phyloP scores from a whole-genome alignment of 2,113 vertebrate genomes.

The Oncorhynchus gorbuscha region DNA sequence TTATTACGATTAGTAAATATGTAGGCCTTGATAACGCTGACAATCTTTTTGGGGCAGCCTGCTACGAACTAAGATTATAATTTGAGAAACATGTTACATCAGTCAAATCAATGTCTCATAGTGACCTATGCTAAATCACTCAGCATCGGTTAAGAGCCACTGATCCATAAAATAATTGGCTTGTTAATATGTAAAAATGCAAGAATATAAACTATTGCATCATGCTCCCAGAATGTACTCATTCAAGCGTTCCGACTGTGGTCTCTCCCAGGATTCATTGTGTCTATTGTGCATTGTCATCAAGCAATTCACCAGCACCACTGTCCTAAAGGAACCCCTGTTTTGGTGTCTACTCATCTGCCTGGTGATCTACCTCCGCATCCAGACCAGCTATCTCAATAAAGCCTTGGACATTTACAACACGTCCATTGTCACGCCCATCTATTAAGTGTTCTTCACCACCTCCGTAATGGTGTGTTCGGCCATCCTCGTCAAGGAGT shows the following conservation, averaged over 20 bases:
- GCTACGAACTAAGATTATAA: too few relatives aligned
- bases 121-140: background rate
- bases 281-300: slow-evolving; percentile 77
- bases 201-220: too few relatives aligned
- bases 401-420: slow-evolving; percentile 83
- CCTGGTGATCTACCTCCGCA: slow-evolving; percentile 76
- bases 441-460: slow-evolving; percentile 85
- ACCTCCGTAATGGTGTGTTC: slow-evolving; percentile 82
- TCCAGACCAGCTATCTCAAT: slow-evolving; percentile 85
- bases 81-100: too few relatives aligned
- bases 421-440: slow-evolving; percentile 78
- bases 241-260: background rate
- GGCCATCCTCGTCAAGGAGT: slow-evolving; percentile 84
- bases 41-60: too few relatives aligned
- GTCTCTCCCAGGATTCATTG: slow-evolving; percentile 75
- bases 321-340: slow-evolving; percentile 77
- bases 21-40: too few relatives aligned
- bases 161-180: too few relatives aligned
- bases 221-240: too few relatives aligned
- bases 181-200: too few relatives aligned
- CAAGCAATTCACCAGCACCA: slow-evolving; percentile 76
- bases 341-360: slow-evolving; percentile 77
- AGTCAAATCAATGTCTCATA: too few relatives aligned
- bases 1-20: too few relatives aligned
- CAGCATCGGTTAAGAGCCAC: background rate